These are phyloP conservation scores for Epizoanthus ramosus DNA, from an alignment of 92 coral and sea anemone species.

Conservation along the genomic window DNA sequence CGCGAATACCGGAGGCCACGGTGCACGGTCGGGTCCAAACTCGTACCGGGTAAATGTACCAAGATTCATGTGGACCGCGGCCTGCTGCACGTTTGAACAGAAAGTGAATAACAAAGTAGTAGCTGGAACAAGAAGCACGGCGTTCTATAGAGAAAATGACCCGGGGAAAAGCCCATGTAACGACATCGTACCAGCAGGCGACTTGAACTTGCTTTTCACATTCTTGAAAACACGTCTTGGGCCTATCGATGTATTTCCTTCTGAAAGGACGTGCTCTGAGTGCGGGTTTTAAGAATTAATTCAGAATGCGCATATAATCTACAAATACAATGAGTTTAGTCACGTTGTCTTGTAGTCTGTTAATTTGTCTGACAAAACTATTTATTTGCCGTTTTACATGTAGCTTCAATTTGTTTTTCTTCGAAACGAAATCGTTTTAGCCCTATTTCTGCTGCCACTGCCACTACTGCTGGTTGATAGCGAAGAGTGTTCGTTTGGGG, in stretches of 20 bases:
- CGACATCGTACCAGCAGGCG: background rate
- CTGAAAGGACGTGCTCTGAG: slow-evolving; percentile 1
- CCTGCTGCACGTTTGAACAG: background rate
- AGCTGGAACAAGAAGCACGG: background rate
- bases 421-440: no score
- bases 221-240: background rate
- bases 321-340: no score
- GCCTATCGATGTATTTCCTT: background rate
- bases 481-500: no score
- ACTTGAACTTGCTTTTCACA: background rate
- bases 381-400: no score
- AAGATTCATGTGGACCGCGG: slow-evolving; percentile 2
- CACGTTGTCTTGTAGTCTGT: no score
- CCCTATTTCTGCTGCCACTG: no score
- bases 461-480: no score
- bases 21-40: background rate
- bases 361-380: no score
- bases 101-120: no score
- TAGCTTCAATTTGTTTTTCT: no score
- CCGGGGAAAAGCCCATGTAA: background rate
- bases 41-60: slow-evolving; percentile 15
- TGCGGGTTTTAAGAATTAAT: no score
- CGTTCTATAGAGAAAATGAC: background rate
- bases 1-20: background rate
- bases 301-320: no score